Percentiles rank a stretch among this genome's conserved stretches.
These are phyloP conservation scores for Vimba vimba DNA, from an alignment of 2,113 vertebrate genomes.

Conservation along the genomic window DNA sequence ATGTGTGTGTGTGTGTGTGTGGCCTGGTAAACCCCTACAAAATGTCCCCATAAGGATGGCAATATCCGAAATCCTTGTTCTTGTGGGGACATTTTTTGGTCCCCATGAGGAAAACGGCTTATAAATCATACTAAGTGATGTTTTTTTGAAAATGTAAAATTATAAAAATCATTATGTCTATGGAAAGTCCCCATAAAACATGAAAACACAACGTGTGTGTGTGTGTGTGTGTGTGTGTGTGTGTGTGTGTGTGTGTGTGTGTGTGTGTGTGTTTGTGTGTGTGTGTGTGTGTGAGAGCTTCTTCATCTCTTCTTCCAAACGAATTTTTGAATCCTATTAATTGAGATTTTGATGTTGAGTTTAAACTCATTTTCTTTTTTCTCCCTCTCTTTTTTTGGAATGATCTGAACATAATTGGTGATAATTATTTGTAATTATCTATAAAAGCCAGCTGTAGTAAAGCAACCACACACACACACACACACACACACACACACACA, in stretches of 20 bases:
- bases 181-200: no score
- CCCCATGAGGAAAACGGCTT: no score
- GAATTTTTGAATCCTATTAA: not conserved
- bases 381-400: not conserved
- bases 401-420: not conserved
- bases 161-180: no score
- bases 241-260: not conserved
- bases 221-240: not conserved
- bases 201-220: no score
- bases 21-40: no score
- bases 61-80: no score
- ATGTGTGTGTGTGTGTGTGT: not conserved
- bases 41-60: no score
- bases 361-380: not conserved
- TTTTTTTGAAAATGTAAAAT: no score
- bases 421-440: constrained; percentile 18
- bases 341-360: not conserved
- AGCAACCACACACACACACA: not conserved
- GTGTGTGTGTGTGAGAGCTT: not conserved
- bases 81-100: no score
- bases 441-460: not conserved
- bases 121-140: no score
- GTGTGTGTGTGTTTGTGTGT: not conserved
- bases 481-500: not conserved
- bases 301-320: not conserved